These are phyloP conservation scores for Andrena marginata DNA, from an alignment of 2,888 invertebrate genomes.

Conservation along the genomic window DNA sequence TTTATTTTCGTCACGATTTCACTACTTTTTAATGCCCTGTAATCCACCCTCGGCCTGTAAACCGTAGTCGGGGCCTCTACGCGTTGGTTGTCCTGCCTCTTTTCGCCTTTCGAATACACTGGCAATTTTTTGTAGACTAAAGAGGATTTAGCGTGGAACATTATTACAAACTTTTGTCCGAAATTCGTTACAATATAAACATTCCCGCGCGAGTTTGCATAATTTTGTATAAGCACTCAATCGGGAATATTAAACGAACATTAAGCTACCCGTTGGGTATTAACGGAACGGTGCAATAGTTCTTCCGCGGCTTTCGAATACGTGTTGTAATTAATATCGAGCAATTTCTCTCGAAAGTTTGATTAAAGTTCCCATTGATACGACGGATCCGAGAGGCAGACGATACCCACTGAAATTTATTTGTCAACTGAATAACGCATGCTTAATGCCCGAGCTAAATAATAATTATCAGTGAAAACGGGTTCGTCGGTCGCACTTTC, in stretches of 20 bases:
- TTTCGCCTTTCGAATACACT: too few species aligned
- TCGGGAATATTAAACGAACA: neutral
- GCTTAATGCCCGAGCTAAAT: neutral
- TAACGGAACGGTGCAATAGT: constrained; percentile 8
- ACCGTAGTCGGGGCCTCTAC: neutral
- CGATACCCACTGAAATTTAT: neutral
- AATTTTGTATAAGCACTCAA: neutral
- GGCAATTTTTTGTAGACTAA: too few species aligned
- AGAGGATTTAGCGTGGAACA: too few species aligned
- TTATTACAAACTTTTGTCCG: neutral
- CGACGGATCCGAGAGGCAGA: neutral
- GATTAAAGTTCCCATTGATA: constrained; percentile 1
- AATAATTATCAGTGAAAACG: constrained; percentile 3
- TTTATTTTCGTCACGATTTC: constrained; percentile 10
- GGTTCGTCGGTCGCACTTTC: neutral
- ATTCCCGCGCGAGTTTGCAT: too few species aligned
- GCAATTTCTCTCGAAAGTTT: constrained; percentile 10
- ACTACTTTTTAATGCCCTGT: constrained; percentile 17
- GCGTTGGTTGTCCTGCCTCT: neutral
- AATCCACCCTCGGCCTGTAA: neutral
- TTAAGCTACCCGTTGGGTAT: neutral
- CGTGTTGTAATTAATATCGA: constrained; percentile 22
- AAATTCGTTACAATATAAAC: neutral
- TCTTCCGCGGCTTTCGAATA: neutral
- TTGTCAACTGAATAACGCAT: constrained; percentile 9